Evolutionary conservation across 2,888 invertebrate species (phyloP).

Genomic region (Leptura quadrifasciata): DNA sequence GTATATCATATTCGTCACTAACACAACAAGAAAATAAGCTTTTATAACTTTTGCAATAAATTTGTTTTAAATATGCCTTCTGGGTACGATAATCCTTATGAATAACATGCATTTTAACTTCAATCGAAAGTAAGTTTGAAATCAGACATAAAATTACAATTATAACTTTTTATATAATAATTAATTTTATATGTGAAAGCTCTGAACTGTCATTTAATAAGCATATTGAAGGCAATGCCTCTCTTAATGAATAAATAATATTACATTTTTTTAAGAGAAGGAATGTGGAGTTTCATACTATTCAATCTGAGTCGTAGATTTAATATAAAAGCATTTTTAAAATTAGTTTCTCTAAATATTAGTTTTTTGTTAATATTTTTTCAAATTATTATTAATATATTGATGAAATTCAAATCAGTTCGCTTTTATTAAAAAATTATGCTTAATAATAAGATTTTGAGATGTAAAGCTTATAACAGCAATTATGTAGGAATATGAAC

Average conservation of each 20-base stretch:
- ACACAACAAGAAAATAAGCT: too few species aligned
- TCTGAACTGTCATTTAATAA: constrained; percentile 24
- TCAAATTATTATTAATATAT: too few species aligned
- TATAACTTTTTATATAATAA: neutral
- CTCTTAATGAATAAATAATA: constrained; percentile 26
- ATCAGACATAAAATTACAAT: neutral
- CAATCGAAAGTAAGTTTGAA: neutral
- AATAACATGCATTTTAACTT: too few species aligned
- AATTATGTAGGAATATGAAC: too few species aligned
- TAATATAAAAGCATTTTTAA: neutral
- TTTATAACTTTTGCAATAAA: too few species aligned
- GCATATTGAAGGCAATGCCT: constrained; percentile 20
- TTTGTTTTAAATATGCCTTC: too few species aligned
- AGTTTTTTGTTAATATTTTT: neutral
- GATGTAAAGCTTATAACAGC: too few species aligned
- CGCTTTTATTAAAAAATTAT: too few species aligned
- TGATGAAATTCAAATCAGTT: too few species aligned
- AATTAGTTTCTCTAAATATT: neutral
- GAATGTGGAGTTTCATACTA: neutral
- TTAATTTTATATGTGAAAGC: constrained; percentile 33
- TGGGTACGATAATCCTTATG: too few species aligned
- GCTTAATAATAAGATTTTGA: too few species aligned
- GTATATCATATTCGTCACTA: too few species aligned
- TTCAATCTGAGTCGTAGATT: neutral
- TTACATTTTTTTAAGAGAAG: neutral